A percentile compares a stretch with the other conserved stretches of the same genome.
phyloP scores from a whole-genome alignment of 2,113 vertebrate species.

The Drymodes brunneopygia region DNA sequence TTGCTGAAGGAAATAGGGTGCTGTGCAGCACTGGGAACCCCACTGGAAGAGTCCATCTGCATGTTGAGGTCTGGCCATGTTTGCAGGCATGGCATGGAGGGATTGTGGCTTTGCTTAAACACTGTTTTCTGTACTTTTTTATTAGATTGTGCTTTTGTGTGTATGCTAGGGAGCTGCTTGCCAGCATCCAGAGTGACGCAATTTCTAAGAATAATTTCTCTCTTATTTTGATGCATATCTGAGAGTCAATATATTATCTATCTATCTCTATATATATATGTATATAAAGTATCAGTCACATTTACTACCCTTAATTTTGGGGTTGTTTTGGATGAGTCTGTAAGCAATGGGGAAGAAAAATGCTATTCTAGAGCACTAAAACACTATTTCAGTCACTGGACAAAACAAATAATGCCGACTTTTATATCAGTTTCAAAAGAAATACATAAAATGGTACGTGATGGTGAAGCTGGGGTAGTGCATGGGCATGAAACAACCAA shows the following conservation, averaged over 20 bases:
- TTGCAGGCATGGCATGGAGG: accelerated
- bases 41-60: neutral
- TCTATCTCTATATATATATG: neutral
- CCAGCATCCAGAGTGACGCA: neutral
- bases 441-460: accelerated
- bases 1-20: neutral
- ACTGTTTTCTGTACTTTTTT: neutral
- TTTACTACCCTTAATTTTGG: neutral
- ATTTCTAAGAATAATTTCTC: neutral
- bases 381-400: neutral
- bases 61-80: neutral
- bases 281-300: neutral
- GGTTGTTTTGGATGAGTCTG: neutral
- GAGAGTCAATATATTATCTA: neutral
- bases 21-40: neutral
- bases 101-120: neutral
- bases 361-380: neutral
- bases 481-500: neutral
- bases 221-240: neutral
- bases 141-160: neutral
- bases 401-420: neutral
- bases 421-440: neutral
- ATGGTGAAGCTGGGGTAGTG: neutral
- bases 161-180: neutral
- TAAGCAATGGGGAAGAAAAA: neutral